Base-by-base conservation (phyloP, 2,797 vertebrate species). In the Chloroceryle inda region DNA sequence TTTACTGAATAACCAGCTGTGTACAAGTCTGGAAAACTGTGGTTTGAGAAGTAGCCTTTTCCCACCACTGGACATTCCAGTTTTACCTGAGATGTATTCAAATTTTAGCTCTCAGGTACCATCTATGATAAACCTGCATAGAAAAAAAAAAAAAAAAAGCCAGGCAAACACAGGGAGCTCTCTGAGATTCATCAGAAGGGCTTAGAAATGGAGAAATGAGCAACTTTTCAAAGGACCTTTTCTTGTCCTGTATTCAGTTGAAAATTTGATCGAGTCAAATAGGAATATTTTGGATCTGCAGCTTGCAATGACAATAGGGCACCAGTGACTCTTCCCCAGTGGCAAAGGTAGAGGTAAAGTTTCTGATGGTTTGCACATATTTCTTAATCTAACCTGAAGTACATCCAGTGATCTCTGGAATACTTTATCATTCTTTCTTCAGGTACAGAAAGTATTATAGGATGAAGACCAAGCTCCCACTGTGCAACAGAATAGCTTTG, bases 401-500 rank as follows among this genome's bases (percentile, higher is more conserved):
- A 55, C 4, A 21, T 19, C 11, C 38, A 61, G 24, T 40, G 89
- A 52, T 89, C 8, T 71, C 72, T 89, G 81, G 68, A 89, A 94
- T 77, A 63, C 20, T 85, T 93, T 38, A 68, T 78, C 53, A 37
- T 78, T 77, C 49, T 71, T 91, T 88, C 17, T 83, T 72, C 29
- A 74, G 59, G 33, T 49, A 82, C 37, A 94, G 35, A 64, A 85
- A 31, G 14, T 66, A 61, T 92, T 77, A 56, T 9, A 61, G 9
- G 37, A 68, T 31, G 53, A 92, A 85, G 35, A 13, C 38, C 3
- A 24, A 71, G 49, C 68, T 83, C 89, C 82, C 22, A 19, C 87
- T 88, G 87, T 88, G 96, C 44, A 29, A 71, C 31, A 85, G 74
- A 89, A 95, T 83, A 94, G 64, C 33, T 91, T 92, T 88, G 82